phyloP scores from a whole-genome alignment of 2,797 vertebrate genomes.

The Hemitrygon akajei region DNA sequence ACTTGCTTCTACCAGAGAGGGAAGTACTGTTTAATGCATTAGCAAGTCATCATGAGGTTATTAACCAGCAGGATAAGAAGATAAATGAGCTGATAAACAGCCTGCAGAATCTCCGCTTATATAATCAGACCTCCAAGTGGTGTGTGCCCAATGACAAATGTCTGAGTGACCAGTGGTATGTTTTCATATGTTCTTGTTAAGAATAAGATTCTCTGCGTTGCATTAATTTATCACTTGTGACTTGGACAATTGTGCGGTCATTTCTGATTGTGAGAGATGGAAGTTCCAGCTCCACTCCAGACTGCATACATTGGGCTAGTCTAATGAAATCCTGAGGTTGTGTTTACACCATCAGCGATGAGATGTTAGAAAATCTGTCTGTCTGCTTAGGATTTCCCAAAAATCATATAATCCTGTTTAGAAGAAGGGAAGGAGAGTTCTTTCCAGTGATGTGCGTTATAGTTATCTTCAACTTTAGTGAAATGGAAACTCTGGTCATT shows the following conservation, averaged over 20 bases:
- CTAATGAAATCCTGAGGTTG: background rate
- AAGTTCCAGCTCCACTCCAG: background rate
- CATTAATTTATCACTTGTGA: background rate
- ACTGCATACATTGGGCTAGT: background rate
- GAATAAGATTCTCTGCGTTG: too few species aligned
- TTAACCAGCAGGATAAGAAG: slow-evolving; percentile 83
- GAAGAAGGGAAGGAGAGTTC: background rate
- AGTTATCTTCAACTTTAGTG: background rate
- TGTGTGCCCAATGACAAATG: slow-evolving; percentile 42
- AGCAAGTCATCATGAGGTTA: slow-evolving; percentile 86
- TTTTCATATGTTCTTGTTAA: background rate
- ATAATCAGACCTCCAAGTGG: slow-evolving; percentile 69
- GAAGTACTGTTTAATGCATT: slow-evolving; percentile 84
- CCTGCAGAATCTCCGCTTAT: slow-evolving; percentile 77
- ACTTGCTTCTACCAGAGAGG: slow-evolving; percentile 77
- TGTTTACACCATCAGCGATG: background rate
- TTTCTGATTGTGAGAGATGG: too few species aligned
- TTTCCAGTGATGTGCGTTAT: background rate
- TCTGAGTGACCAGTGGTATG: slow-evolving; percentile 54
- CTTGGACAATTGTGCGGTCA: too few species aligned
- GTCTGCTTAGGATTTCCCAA: too few species aligned
- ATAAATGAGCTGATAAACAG: slow-evolving; percentile 71
- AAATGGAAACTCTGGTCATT: background rate
- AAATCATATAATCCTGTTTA: background rate
- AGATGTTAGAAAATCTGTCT: background rate